A percentile compares a stretch with the other conserved stretches of the same genome.
These are phyloP conservation scores for Watsonalla binaria DNA, from an alignment of 2,888 invertebrate genomes.

Conservation along the genomic window DNA sequence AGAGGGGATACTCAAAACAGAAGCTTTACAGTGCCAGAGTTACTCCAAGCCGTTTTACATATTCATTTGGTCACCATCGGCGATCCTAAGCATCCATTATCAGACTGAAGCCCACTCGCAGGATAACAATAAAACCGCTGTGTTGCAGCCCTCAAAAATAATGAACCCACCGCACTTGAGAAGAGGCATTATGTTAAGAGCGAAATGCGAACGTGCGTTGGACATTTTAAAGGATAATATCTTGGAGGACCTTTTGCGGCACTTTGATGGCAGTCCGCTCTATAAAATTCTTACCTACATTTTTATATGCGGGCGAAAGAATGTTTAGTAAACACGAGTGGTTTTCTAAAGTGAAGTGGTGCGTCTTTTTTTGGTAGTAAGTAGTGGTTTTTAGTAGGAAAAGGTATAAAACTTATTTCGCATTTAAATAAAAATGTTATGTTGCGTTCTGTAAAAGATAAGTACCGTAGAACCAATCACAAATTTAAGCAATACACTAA, in stretches of 20 bases:
- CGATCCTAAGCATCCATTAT: not conserved
- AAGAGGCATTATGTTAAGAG: conserved; percentile 24
- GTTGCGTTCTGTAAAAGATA: no score
- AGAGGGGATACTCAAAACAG: no score
- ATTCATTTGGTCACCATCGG: not conserved
- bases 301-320: not conserved
- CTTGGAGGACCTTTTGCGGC: conserved; percentile 29
- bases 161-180: conserved; percentile 29
- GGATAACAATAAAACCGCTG: conserved; percentile 49
- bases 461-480: no score
- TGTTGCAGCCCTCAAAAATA: conserved; percentile 56
- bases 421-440: no score
- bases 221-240: conserved; percentile 53
- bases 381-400: no score
- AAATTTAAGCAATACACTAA: no score
- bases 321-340: not conserved
- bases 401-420: no score
- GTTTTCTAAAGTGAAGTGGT: not conserved
- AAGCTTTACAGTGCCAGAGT: no score
- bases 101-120: conserved; percentile 12
- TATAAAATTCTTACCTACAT: conserved; percentile 2
- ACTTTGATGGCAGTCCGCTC: conserved; percentile 19
- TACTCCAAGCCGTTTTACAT: not conserved
- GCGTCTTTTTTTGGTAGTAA: no score
- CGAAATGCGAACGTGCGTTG: conserved; percentile 46